phyloP scores from a whole-genome alignment of 2,888 invertebrate genomes.

The Octonoba sinensis region DNA sequence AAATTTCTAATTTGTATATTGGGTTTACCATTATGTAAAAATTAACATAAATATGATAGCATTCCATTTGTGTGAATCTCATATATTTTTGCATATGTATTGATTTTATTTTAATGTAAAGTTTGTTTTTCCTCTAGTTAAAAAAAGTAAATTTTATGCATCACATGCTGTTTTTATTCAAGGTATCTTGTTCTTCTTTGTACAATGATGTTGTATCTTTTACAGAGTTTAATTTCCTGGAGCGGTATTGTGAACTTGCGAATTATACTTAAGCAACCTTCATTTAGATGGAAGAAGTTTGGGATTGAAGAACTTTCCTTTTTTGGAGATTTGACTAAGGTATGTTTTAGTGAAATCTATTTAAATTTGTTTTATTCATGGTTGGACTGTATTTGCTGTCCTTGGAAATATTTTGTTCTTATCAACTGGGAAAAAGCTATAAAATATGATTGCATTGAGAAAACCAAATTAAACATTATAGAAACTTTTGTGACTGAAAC shows the following conservation, averaged over 20 bases:
- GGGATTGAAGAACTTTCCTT: conserved; percentile 58
- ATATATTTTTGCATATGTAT: neutral
- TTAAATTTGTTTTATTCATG: no score
- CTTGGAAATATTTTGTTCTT: no score
- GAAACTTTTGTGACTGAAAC: no score
- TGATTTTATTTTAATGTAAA: neutral
- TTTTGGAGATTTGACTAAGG: conserved; percentile 42
- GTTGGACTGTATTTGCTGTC: no score
- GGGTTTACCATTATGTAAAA: no score
- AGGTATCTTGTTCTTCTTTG: neutral
- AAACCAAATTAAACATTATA: no score
- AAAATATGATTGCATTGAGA: no score
- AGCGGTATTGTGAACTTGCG: conserved; percentile 47
- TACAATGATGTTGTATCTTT: neutral
- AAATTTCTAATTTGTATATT: no score
- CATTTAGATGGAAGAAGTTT: conserved; percentile 62
- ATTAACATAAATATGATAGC: no score
- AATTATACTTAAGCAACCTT: conserved; percentile 61
- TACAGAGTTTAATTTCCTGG: conserved; percentile 55
- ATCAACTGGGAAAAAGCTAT: no score
- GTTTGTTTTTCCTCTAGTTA: neutral
- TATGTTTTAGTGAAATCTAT: neutral
- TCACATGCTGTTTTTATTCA: neutral
- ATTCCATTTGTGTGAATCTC: no score
- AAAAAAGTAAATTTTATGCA: neutral